These are phyloP conservation scores for Plagodis dolabraria DNA, from an alignment of 2,888 invertebrate genomes.

Conservation along the genomic window DNA sequence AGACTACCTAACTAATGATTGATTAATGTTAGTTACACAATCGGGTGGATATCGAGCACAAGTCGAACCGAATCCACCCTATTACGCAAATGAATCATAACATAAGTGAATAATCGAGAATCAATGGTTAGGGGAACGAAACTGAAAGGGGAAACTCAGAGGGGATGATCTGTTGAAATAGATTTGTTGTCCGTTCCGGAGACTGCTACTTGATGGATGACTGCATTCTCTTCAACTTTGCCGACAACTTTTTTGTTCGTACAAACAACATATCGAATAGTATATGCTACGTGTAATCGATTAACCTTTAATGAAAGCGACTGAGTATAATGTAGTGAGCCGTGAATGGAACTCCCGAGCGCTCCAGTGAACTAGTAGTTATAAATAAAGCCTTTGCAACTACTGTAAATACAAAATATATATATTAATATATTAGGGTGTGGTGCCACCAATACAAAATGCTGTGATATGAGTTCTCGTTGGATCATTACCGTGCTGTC, in stretches of 20 bases:
- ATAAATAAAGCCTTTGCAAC: conserved; percentile 49
- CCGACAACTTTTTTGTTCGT: conserved; percentile 46
- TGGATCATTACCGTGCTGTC: conserved; percentile 55
- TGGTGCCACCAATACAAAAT: conserved; percentile 71
- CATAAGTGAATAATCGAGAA: conserved; percentile 48
- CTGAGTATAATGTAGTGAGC: conserved; percentile 64
- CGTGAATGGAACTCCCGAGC: conserved; percentile 43
- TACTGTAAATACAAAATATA: conserved; percentile 55
- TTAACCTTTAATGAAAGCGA: conserved; percentile 65
- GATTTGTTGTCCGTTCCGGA: conserved; percentile 75
- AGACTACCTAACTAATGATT: conserved; percentile 21
- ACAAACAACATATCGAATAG: conserved; percentile 53
- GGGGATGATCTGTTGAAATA: conserved; percentile 80
- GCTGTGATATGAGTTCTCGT: conserved; percentile 82
- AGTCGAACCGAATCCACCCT: conserved; percentile 30
- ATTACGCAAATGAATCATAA: conserved; percentile 43
- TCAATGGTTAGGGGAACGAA: conserved; percentile 55
- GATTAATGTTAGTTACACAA: conserved; percentile 26
- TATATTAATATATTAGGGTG: conserved; percentile 62
- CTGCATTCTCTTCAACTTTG: conserved; percentile 68
- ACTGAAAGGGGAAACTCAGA: conserved; percentile 69
- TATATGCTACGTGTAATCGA: conserved; percentile 57
- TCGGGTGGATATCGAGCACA: conserved; percentile 16
- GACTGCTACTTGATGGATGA: conserved; percentile 75
- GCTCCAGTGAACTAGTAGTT: conserved; percentile 42